Evolutionary conservation across 1,140 invertebrate genomes (phyloP), one percentile per base, ranked within the genome.

Genomic region (Eurosta solidaginis): DNA sequence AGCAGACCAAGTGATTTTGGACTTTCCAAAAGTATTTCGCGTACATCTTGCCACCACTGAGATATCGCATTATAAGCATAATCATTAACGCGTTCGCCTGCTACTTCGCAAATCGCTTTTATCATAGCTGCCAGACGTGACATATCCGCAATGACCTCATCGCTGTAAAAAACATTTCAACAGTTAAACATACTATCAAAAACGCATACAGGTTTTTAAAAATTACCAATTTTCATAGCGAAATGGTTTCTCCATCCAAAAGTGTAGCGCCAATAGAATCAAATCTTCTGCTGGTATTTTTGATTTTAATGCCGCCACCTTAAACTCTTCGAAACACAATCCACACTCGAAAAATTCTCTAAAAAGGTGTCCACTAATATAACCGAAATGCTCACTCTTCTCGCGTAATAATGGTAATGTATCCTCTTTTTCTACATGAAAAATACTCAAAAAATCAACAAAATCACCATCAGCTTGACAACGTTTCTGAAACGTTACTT

Each of bases 21-120:
- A 81, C 93, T 93, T 78, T 94, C 91, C 3, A 92, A 89, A 29
- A 96, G 89, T 80, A 92, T 88, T 77, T 91, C 90, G n/a, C 94
- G 89, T 44, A 94, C 91, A 52, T 91, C 89, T 81, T 91, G 90
- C 94, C 95, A 96, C 93, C 94, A 96, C 1, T 88, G 85, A 0
- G 92, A 94, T 44, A 91, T 89, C 79, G 92, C 90, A 84, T 92
- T 93, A 79, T 94, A 93, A 52, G 89, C 90, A 88, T 81, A 91
- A 84, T 80, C 89, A 81, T 83, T 79, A 6, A 85, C 81, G 0
- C 81, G 77, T 6, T 85, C 86, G 0, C 84, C 85, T 9, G 81
- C 85, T 74, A 87, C 73, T 75, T 85, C 82, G 74, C 82, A 88
- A 74, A 88, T 81, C 22, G 76, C 76, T 17, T 80, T 78, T 29